These are phyloP conservation scores for Chionoecetes opilio DNA, from an alignment of 1,140 invertebrate species.

Conservation along the genomic window DNA sequence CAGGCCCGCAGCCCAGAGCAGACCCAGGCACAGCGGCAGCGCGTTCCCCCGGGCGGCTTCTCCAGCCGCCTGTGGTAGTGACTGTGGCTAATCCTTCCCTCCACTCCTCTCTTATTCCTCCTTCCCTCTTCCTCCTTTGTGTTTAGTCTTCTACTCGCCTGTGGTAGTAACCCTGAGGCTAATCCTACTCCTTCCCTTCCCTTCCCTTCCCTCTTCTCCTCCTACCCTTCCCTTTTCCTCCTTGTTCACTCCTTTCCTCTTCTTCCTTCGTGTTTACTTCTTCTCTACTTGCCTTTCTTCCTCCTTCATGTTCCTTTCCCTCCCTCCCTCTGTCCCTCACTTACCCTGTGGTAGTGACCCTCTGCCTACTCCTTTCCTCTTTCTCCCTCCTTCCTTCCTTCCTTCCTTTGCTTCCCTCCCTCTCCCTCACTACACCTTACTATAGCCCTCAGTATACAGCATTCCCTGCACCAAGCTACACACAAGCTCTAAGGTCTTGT, in stretches of 20 bases:
- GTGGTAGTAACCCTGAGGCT: too few relatives aligned
- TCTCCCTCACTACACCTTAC: too few relatives aligned
- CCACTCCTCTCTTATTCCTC: background rate
- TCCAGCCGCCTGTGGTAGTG: conserved; percentile 70
- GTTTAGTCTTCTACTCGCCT: too few relatives aligned
- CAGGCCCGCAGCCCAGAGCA: conserved; percentile 54
- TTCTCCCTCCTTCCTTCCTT: too few relatives aligned
- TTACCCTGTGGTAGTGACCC: too few relatives aligned
- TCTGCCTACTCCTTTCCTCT: too few relatives aligned
- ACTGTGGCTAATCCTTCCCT: too few relatives aligned
- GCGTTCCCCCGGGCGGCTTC: conserved; percentile 70
- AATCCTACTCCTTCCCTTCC: too few relatives aligned
- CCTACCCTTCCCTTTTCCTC: background rate
- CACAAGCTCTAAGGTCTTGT: background rate
- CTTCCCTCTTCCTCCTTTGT: too few relatives aligned
- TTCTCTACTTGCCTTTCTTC: background rate
- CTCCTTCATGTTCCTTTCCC: background rate
- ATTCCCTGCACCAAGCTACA: background rate
- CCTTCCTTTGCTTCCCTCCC: too few relatives aligned
- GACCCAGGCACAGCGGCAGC: conserved; percentile 58
- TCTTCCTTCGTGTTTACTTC: background rate
- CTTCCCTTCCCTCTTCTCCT: background rate
- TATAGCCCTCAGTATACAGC: too few relatives aligned
- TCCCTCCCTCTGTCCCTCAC: background rate
- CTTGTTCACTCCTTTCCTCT: too few relatives aligned